Base-by-base conservation (phyloP, 2,113 vertebrate genomes). In the Corythaixoides concolor region DNA sequence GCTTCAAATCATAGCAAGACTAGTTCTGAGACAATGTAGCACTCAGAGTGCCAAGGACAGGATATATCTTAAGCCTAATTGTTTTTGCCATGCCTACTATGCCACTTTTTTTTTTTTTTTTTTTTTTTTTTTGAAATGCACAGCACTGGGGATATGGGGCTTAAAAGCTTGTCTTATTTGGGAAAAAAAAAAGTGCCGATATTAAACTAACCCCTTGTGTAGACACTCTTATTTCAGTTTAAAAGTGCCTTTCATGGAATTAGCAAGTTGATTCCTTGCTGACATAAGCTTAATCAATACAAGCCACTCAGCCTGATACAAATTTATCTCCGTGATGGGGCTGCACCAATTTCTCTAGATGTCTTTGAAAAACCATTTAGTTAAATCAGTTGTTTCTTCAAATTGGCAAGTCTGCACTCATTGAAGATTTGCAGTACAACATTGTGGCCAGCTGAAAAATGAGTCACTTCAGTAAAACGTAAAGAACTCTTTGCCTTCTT, bases 221-320 rank as follows among this genome's bases (percentile, higher is more conserved):
- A 67, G 80, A 68, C 60, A 75, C 73, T 86, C 52, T 60, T 66
- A 92, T 81, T 96, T 96, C 64, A 81, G 72, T 95, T 93, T 95
- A 86, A 89, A 95, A 92, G 68, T 64, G 85, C 43, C 59, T 96
- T 95, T 96, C 86, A 81, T 86, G 76, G 90, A 92, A 93, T 96
- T 93, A 94, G 64, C 64, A 72, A 90, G 83, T 94, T 87, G 94
- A 92, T 85, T 94, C 56, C 88, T 95, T 95, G 86, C 83, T 94
- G 90, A 93, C 90, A 85, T 78, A 92, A 93, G 73, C 83, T 86
- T 92, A 93, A 97, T 96, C 96, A 93, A 97, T 94, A 97, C 2
- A 11, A 94, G 45, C 60, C 86, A 90, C 86, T 96, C 80, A 94
- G 66, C 60, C 90, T 87, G 62, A 77, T 86, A 81, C 6, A 92